phyloP scores from a whole-genome alignment of 2,888 invertebrate genomes.

The Belgica antarctica region DNA sequence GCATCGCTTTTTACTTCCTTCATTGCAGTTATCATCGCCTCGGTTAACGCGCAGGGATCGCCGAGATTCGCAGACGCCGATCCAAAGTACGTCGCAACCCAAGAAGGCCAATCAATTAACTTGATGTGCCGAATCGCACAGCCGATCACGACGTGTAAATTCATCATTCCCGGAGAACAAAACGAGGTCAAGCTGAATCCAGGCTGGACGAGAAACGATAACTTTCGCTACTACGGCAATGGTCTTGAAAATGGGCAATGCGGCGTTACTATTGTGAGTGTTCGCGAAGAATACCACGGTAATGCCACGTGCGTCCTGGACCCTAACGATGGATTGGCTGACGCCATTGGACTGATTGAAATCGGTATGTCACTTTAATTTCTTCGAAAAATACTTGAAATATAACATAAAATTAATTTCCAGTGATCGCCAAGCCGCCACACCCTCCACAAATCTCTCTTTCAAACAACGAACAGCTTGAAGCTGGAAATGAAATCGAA shows the following conservation, averaged over 20 bases:
- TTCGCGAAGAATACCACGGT: constrained; percentile 68
- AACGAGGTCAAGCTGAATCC: constrained; percentile 56
- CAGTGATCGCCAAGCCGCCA: constrained; percentile 50
- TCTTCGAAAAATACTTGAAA: no score
- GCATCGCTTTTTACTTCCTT: not conserved
- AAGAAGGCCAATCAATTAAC: constrained; percentile 52
- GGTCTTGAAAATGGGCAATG: constrained; percentile 66
- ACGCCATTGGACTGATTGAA: constrained; percentile 25
- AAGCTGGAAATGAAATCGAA: constrained; percentile 62
- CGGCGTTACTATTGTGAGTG: constrained; percentile 65
- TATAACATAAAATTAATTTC: no score
- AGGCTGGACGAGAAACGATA: constrained; percentile 54
- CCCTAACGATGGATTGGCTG: not conserved
- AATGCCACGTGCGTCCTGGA: constrained; percentile 61
- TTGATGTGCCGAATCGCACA: constrained; percentile 52
- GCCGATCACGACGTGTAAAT: constrained; percentile 53
- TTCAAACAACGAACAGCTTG: constrained; percentile 45
- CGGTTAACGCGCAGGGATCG: constrained; percentile 50
- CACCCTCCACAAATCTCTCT: constrained; percentile 51
- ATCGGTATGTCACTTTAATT: no score
- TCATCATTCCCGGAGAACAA: constrained; percentile 57
- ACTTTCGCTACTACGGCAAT: constrained; percentile 58
- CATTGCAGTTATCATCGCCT: constrained; percentile 47
- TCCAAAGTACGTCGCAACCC: constrained; percentile 51
- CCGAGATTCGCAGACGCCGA: constrained; percentile 49